These are phyloP conservation scores for Camarhynchus parvulus DNA, from an alignment of 2,113 vertebrate genomes.

Conservation along the genomic window DNA sequence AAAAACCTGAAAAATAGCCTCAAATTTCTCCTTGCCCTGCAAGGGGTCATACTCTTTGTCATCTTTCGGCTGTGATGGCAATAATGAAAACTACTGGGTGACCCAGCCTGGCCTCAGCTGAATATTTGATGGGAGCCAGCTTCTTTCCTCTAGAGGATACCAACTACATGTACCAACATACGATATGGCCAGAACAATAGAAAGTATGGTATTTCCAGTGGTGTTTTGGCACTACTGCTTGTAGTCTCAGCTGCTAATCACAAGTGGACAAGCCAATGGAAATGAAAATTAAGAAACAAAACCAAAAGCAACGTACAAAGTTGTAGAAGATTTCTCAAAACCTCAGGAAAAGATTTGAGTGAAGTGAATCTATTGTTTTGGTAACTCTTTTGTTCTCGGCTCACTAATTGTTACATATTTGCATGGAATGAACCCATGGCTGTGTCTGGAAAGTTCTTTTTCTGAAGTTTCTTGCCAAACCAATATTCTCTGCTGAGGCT, in stretches of 20 bases:
- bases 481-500: not conserved
- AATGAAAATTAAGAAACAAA: not conserved
- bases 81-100: not conserved
- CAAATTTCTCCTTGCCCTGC: not conserved
- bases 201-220: not conserved
- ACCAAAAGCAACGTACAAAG: not conserved
- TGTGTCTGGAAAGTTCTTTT: not conserved
- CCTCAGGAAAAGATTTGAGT: not conserved
- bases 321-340: not conserved
- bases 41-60: not conserved
- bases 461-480: not conserved
- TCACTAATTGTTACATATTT: not conserved
- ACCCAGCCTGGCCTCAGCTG: not conserved
- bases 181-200: not conserved
- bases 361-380: not conserved
- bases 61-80: not conserved
- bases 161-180: not conserved
- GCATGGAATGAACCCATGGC: not conserved
- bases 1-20: not conserved
- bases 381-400: not conserved
- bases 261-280: not conserved
- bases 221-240: not conserved
- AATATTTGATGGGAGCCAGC: not conserved
- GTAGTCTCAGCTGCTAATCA: not conserved
- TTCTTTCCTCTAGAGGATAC: not conserved